Evolutionary conservation across 2,113 vertebrate species (phyloP).

Genomic region (Zonotrichia leucophrys): DNA sequence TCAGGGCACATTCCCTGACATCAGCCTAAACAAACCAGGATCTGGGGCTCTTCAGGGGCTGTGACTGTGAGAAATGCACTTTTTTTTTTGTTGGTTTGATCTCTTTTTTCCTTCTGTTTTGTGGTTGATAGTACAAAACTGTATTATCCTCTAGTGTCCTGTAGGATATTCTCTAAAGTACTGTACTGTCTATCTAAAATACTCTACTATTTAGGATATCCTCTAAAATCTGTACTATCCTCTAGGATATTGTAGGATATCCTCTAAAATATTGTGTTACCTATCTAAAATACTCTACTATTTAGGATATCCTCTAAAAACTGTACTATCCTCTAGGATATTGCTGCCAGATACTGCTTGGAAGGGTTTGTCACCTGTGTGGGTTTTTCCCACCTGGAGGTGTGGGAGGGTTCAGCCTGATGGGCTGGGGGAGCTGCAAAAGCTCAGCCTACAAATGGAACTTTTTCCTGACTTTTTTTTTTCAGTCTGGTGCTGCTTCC

Average conservation of each 20-base stretch:
- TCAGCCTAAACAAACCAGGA: not conserved
- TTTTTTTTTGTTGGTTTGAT: not conserved
- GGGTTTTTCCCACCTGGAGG: not conserved
- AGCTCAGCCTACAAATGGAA: not conserved
- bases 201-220: no score
- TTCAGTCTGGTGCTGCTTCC: not conserved
- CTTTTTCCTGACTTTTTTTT: not conserved
- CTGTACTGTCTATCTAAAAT: no score
- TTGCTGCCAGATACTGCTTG: not conserved
- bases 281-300: no score
- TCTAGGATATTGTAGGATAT: no score
- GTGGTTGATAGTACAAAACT: not conserved
- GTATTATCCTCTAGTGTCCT: no score
- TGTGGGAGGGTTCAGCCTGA: not conserved
- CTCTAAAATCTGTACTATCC: no score
- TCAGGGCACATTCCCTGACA: accelerated
- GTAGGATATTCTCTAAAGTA: not conserved
- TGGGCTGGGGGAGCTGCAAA: not conserved
- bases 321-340: not conserved
- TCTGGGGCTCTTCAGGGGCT: not conserved
- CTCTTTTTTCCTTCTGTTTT: accelerated
- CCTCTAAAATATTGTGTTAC: no score
- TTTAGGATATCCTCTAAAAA: no score
- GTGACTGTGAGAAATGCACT: not conserved
- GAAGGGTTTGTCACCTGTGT: not conserved